Percentiles rank a stretch among this genome's conserved stretches.
Evolutionary conservation across 2,797 vertebrate genomes (phyloP).

Genomic region (Typhlichthys eigenmanni): DNA sequence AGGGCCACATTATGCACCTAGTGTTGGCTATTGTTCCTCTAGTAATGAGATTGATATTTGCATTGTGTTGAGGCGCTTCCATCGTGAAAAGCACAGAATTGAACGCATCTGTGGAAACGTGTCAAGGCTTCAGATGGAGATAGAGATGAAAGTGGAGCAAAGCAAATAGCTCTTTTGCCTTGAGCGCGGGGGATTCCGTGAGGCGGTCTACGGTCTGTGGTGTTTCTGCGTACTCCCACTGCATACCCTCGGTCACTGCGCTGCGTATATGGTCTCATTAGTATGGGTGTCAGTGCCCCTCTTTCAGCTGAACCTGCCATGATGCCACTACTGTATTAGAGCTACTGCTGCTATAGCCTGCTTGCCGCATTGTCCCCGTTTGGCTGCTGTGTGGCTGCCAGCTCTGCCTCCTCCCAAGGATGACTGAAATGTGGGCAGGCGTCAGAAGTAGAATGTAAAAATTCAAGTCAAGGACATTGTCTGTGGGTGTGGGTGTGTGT

Average conservation of each 20-base stretch:
- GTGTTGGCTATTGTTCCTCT: slow-evolving; percentile 24
- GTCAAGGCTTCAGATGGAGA: slow-evolving; percentile 24
- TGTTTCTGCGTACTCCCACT: slow-evolving; percentile 38
- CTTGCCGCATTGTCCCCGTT: slow-evolving; percentile 76
- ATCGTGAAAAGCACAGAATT: slow-evolving; percentile 14
- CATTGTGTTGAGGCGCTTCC: slow-evolving; percentile 13
- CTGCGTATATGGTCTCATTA: slow-evolving; percentile 66
- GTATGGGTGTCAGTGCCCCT: slow-evolving; percentile 72
- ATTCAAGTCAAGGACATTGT: slow-evolving; percentile 31
- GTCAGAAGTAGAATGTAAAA: slow-evolving; percentile 46
- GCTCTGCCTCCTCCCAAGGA: slow-evolving; percentile 58
- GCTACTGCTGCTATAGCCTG: slow-evolving; percentile 47
- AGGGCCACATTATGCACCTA: slow-evolving; percentile 18
- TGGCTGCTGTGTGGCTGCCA: slow-evolving; percentile 57
- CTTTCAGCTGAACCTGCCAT: slow-evolving; percentile 78
- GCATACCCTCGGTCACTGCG: slow-evolving; percentile 55
- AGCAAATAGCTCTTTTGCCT: slow-evolving; percentile 28
- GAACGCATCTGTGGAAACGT: slow-evolving; percentile 29
- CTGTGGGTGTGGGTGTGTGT: slow-evolving; percentile 17
- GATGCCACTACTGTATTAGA: slow-evolving; percentile 69
- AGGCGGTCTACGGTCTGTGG: slow-evolving; percentile 19
- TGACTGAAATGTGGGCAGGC: slow-evolving; percentile 54
- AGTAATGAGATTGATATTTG: slow-evolving; percentile 41
- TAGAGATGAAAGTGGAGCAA: slow-evolving; percentile 32
- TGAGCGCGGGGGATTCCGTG: slow-evolving; percentile 18